These are phyloP conservation scores for Zeugodacus cucurbitae DNA, from an alignment of 1,140 invertebrate genomes.

Conservation along the genomic window DNA sequence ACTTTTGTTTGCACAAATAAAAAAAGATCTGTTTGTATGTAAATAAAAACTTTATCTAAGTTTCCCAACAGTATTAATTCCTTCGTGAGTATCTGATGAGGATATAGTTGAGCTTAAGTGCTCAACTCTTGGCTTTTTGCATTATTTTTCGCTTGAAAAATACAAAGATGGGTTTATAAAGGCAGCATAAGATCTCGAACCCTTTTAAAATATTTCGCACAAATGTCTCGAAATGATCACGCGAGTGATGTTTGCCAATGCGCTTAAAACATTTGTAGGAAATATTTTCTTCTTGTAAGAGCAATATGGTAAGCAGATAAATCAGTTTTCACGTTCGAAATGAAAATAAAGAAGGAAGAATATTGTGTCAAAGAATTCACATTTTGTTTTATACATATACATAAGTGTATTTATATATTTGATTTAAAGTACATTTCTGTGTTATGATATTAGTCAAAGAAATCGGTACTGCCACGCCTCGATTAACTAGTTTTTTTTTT, in stretches of 20 bases:
- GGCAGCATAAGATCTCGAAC: slow-evolving; percentile 21
- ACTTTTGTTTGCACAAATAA: background rate
- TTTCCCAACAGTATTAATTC: background rate
- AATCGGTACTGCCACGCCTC: slow-evolving; percentile 24
- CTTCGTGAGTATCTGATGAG: background rate
- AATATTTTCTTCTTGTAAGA: background rate
- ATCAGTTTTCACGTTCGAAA: background rate
- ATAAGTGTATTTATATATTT: slow-evolving; percentile 4
- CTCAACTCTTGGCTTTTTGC: background rate
- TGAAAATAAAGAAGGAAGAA: background rate
- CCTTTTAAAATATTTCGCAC: slow-evolving; percentile 43
- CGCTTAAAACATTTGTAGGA: background rate
- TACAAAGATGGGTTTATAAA: slow-evolving; percentile 39
- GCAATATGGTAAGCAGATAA: background rate
- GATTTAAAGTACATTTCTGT: background rate
- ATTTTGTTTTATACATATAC: background rate
- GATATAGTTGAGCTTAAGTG: background rate
- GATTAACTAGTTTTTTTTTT: background rate
- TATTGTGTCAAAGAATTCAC: background rate
- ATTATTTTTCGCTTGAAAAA: slow-evolving; percentile 1
- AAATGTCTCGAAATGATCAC: background rate
- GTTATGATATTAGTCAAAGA: background rate
- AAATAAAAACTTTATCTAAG: background rate
- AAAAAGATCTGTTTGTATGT: background rate
- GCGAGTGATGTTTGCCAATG: background rate